A percentile compares a stretch with the other conserved stretches of the same genome.
Evolutionary conservation across 2,797 vertebrate species (phyloP).

Genomic region (Sparidentex hasta): DNA sequence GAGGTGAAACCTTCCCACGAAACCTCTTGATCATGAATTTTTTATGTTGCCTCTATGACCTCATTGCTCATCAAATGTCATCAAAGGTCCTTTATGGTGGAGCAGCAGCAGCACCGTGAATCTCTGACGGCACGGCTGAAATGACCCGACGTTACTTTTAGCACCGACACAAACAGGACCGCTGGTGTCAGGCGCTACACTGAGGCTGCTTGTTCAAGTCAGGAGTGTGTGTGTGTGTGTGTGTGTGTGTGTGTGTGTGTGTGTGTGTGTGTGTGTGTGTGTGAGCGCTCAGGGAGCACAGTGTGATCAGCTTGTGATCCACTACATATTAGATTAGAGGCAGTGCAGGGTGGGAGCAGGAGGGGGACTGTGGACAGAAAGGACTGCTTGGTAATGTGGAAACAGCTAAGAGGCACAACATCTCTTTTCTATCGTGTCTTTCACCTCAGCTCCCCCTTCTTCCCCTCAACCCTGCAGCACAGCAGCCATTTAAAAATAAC

Average conservation of each 20-base stretch:
- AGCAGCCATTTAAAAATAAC: not conserved
- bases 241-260: not conserved
- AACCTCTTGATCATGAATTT: constrained; percentile 18
- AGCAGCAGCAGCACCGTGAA: not conserved
- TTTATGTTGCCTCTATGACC: constrained; percentile 14
- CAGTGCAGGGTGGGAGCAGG: constrained; percentile 8
- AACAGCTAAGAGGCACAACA: constrained; percentile 31
- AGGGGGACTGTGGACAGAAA: constrained; percentile 5
- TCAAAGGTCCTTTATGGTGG: not conserved
- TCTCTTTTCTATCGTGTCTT: not conserved
- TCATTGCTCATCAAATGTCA: constrained; percentile 26
- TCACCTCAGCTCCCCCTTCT: constrained; percentile 7
- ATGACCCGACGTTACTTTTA: constrained; percentile 17
- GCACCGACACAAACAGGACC: not conserved
- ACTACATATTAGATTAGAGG: constrained; percentile 50
- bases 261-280: too few relatives aligned
- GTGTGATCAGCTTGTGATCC: constrained; percentile 68
- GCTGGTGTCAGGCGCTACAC: not conserved
- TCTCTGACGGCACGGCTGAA: not conserved
- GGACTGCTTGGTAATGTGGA: constrained; percentile 35
- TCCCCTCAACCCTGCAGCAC: constrained; percentile 9
- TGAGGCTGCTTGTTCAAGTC: not conserved
- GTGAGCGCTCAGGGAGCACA: constrained; percentile 12
- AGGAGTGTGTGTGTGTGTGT: not conserved
- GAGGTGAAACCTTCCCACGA: not conserved